phyloP scores from a whole-genome alignment of 2,113 vertebrate species.

The Desmodus rotundus region DNA sequence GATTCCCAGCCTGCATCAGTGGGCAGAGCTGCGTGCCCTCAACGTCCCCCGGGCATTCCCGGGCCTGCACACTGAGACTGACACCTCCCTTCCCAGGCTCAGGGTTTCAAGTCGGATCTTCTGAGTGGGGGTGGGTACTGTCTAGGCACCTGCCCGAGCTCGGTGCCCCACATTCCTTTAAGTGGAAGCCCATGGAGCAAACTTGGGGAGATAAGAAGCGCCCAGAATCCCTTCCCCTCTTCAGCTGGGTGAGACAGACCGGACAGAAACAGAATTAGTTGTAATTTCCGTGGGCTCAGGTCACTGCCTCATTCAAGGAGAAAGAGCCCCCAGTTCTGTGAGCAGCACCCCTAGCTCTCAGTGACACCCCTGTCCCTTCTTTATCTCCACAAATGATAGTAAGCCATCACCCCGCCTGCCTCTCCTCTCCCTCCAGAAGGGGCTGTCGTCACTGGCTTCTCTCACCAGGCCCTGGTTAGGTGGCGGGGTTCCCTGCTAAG shows the following conservation, averaged over 20 bases:
- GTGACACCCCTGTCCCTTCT: background rate
- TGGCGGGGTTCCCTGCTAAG: background rate
- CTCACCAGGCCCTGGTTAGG: too few species aligned
- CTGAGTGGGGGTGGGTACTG: background rate
- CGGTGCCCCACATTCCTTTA: background rate
- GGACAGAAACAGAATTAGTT: background rate
- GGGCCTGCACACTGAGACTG: background rate
- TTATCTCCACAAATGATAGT: background rate
- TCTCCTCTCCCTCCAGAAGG: background rate
- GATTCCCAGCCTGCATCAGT: background rate
- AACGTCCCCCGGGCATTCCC: background rate
- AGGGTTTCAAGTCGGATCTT: background rate
- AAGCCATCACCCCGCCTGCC: background rate
- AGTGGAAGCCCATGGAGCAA: background rate
- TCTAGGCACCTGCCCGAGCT: background rate
- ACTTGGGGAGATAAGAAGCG: background rate
- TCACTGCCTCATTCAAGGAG: background rate
- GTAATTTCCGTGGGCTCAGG: background rate
- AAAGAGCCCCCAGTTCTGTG: background rate
- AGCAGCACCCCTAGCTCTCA: background rate
- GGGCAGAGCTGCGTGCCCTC: background rate
- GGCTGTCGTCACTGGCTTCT: background rate
- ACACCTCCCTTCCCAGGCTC: background rate
- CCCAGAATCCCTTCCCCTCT: background rate
- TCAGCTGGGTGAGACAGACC: background rate